Evolutionary conservation across 2,888 invertebrate genomes (phyloP).

Genomic region (Drosophila barbarae): DNA sequence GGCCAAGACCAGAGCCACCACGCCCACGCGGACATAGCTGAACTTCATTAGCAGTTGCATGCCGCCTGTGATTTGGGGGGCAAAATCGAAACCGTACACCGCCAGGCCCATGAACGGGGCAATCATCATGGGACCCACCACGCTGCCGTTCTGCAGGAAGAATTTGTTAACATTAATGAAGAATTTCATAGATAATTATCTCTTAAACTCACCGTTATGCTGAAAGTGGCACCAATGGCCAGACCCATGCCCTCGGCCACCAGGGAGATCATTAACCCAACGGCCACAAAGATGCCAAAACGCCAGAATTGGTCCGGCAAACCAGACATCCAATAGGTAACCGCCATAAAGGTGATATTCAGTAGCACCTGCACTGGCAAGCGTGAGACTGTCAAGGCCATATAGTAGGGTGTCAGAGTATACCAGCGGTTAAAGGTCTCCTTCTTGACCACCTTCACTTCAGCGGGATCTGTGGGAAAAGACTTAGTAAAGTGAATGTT

Average conservation of each 20-base stretch:
- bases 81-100: constrained; percentile 86
- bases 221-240: constrained; percentile 87
- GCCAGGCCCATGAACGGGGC: constrained; percentile 85
- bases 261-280: constrained; percentile 86
- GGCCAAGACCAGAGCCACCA: constrained; percentile 83
- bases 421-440: constrained; percentile 87
- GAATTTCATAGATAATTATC: neutral
- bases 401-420: constrained; percentile 83
- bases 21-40: constrained; percentile 85
- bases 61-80: constrained; percentile 82
- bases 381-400: constrained; percentile 83
- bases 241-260: constrained; percentile 89
- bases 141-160: constrained; percentile 83
- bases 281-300: constrained; percentile 84
- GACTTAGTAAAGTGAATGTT: rapidly evolving
- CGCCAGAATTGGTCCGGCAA: constrained; percentile 84
- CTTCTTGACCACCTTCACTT: constrained; percentile 85
- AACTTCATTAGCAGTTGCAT: constrained; percentile 84
- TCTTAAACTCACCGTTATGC: constrained; percentile 82
- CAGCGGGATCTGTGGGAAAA: constrained; percentile 82
- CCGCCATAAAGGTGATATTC: constrained; percentile 82
- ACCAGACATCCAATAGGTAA: constrained; percentile 85
- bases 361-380: constrained; percentile 82
- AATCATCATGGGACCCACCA: constrained; percentile 84
- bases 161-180: neutral